Percentiles rank a stretch among this genome's conserved stretches.
Evolutionary conservation across 1,140 invertebrate genomes (phyloP).

Genomic region (Megalonaias nervosa): DNA sequence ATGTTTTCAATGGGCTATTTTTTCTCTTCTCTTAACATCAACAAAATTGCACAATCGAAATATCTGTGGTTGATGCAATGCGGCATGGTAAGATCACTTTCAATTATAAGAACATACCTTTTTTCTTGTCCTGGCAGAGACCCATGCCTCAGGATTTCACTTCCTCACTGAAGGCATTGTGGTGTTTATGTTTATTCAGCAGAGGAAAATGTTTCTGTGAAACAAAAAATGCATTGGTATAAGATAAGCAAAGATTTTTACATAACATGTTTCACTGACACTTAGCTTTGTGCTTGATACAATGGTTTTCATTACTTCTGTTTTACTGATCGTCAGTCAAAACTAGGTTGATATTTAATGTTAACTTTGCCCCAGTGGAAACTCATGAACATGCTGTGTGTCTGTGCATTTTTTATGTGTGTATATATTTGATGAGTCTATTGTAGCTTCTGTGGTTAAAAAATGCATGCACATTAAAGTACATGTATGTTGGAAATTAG

Average conservation of each 20-base stretch:
- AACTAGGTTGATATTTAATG: not conserved
- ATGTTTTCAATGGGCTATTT: not conserved
- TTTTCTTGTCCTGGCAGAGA: constrained; percentile 32
- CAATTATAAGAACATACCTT: constrained; percentile 22
- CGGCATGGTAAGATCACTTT: constrained; percentile 36
- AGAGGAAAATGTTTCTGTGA: constrained; percentile 44
- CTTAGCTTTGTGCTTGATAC: not conserved
- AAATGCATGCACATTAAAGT: too few species aligned
- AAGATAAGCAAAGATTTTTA: not conserved
- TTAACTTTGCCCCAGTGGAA: not conserved
- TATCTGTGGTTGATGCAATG: constrained; percentile 6
- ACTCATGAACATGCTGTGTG: too few species aligned
- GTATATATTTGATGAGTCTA: too few species aligned
- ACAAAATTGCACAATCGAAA: too few species aligned
- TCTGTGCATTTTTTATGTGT: too few species aligned
- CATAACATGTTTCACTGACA: not conserved
- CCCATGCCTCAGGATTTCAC: constrained; percentile 3
- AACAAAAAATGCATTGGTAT: not conserved
- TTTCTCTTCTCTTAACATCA: not conserved
- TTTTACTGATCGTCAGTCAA: not conserved
- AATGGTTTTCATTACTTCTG: not conserved
- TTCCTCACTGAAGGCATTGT: constrained; percentile 22
- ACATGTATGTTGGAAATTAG: too few species aligned
- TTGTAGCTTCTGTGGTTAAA: too few species aligned
- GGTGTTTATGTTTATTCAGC: constrained; percentile 27